phyloP scores from a whole-genome alignment of 2,797 vertebrate genomes.

The Crax fasciolata region DNA sequence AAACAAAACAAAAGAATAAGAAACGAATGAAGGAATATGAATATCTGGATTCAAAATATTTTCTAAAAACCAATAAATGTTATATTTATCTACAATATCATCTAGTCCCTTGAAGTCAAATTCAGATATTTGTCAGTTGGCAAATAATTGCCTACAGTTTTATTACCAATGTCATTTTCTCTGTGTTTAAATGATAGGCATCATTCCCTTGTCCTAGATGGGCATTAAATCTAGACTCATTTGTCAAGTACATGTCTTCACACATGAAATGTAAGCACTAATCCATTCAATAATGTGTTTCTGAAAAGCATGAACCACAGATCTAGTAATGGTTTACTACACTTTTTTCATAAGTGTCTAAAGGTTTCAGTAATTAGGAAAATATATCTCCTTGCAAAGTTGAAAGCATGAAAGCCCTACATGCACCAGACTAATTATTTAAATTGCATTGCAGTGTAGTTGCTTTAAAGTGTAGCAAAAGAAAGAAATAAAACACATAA shows the following conservation, averaged over 20 bases:
- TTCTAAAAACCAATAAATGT: background rate
- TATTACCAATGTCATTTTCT: background rate
- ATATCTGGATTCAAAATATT: background rate
- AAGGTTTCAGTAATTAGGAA: slow-evolving; percentile 42
- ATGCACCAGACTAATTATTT: slow-evolving; percentile 26
- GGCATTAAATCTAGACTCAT: background rate
- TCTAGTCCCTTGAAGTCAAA: background rate
- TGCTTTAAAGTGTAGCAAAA: background rate
- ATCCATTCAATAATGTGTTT: background rate
- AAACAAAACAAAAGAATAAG: background rate
- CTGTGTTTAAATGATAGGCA: background rate
- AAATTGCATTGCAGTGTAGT: slow-evolving; percentile 2
- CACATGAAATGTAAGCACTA: background rate
- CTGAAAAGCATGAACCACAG: slow-evolving; percentile 10
- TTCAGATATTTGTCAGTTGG: slow-evolving; percentile 19
- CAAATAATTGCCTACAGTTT: slow-evolving; percentile 28
- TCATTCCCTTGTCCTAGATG: accelerated
- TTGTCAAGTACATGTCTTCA: background rate
- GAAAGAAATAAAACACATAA: background rate
- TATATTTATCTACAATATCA: background rate
- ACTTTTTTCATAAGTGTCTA: slow-evolving; percentile 30
- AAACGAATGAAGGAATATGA: background rate
- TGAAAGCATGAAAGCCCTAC: background rate
- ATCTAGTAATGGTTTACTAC: background rate
- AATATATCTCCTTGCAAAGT: background rate